These are phyloP conservation scores for Ophthalmolycus amberensis DNA, from an alignment of 2,113 vertebrate genomes.

Conservation along the genomic window DNA sequence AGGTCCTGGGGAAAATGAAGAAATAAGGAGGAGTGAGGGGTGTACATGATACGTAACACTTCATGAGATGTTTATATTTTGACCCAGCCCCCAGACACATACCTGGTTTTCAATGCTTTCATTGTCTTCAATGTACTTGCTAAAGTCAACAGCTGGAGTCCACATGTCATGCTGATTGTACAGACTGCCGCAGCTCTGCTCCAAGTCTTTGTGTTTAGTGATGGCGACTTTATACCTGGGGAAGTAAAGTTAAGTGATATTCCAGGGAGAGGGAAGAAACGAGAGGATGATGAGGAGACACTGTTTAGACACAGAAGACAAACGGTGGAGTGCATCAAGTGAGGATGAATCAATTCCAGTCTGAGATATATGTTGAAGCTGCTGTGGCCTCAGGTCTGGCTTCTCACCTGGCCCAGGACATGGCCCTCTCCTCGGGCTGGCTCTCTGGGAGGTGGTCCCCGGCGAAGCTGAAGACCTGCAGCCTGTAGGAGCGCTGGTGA, in stretches of 20 bases:
- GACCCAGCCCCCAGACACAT: not conserved
- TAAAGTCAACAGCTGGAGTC: constrained; percentile 86
- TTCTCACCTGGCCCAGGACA: constrained; percentile 93
- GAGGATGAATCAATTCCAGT: not conserved
- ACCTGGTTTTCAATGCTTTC: constrained; percentile 90
- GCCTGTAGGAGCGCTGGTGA: constrained; percentile 90
- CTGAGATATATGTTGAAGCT: not conserved
- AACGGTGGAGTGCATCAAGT: not conserved
- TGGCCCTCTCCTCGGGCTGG: constrained; percentile 86
- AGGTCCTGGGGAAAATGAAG: constrained; percentile 62
- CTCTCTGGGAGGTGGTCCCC: constrained; percentile 89
- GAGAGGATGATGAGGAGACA: not conserved
- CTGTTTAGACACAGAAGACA: not conserved
- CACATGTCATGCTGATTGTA: constrained; percentile 92
- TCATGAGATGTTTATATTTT: too few relatives aligned
- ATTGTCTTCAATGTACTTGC: constrained; percentile 87
- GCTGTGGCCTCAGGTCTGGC: not conserved
- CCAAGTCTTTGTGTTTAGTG: constrained; percentile 89
- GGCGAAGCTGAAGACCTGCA: constrained; percentile 88
- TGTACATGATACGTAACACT: not conserved
- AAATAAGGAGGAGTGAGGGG: not conserved
- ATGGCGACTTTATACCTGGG: constrained; percentile 91
- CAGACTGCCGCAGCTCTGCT: constrained; percentile 88
- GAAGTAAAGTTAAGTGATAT: not conserved
- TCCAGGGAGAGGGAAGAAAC: too few relatives aligned